A percentile compares a stretch with the other conserved stretches of the same genome.
Conservation (phyloP, 2,888 invertebrate species). For the Coleophora deauratella region DNA sequence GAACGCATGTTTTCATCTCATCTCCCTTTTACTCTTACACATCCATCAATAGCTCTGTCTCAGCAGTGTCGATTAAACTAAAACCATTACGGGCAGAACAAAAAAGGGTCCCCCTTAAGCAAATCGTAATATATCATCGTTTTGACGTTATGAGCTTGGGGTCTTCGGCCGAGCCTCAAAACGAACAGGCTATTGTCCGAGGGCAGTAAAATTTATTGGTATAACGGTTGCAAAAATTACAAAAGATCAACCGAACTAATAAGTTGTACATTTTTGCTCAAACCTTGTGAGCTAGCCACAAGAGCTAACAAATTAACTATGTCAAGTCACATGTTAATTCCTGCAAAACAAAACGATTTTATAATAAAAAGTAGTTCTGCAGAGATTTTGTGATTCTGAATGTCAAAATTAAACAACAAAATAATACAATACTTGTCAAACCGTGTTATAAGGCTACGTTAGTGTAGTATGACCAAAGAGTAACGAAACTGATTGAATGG, state of each 20-base stretch:
- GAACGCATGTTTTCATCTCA: slow-evolving; percentile 47
- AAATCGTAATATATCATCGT: slow-evolving; percentile 72
- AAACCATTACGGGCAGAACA: slow-evolving; percentile 71
- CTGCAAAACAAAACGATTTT: no score
- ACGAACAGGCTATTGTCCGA: slow-evolving; percentile 40
- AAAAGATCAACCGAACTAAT: slow-evolving; percentile 3
- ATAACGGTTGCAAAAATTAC: slow-evolving; percentile 36
- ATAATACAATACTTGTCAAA: no score
- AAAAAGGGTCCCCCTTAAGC: slow-evolving; percentile 72
- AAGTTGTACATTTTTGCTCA: neutral
- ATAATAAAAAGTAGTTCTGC: no score
- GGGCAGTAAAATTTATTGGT: slow-evolving; percentile 57
- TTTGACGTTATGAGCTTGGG: slow-evolving; percentile 62
- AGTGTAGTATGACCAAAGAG: no score
- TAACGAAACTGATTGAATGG: no score
- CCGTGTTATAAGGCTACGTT: no score
- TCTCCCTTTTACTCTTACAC: slow-evolving; percentile 30
- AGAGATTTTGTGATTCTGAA: no score
- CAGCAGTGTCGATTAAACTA: slow-evolving; percentile 59
- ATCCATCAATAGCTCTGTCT: slow-evolving; percentile 24
- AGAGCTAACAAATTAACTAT: no score
- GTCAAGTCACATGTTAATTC: no score
- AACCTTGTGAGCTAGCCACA: no score
- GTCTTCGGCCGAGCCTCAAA: slow-evolving; percentile 31
- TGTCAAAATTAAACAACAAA: no score